Conservation (phyloP, 2,888 invertebrate genomes). For the Maniola hyperantus region DNA sequence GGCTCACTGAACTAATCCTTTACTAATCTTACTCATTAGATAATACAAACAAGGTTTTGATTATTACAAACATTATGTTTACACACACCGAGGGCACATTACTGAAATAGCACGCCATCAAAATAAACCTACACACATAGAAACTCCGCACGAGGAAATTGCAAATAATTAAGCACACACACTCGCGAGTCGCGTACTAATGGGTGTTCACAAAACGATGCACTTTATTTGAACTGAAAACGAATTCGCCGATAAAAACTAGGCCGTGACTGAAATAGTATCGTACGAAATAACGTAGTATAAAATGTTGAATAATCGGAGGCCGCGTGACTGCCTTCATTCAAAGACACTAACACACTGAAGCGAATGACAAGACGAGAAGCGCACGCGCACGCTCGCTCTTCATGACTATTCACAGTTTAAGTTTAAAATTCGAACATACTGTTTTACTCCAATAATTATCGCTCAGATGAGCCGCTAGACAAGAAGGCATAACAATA, state of each 20-base stretch:
- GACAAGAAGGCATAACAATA: conserved; percentile 15
- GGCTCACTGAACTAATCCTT: conserved; percentile 8
- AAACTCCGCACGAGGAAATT: conserved; percentile 49
- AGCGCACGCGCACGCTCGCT: conserved; percentile 67
- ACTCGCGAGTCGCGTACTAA: conserved; percentile 39
- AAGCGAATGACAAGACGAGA: conserved; percentile 47
- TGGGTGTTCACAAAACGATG: conserved; percentile 25
- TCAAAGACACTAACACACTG: conserved; percentile 73
- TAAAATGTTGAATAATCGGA: conserved; percentile 45
- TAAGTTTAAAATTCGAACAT: conserved; percentile 65
- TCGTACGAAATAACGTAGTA: conserved; percentile 31
- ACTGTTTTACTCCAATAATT: conserved; percentile 66
- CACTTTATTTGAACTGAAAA: conserved; percentile 32
- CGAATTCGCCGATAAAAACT: conserved; percentile 32
- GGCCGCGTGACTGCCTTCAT: conserved; percentile 71
- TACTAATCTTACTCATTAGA: conserved; percentile 24
- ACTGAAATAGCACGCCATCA: conserved; percentile 70
- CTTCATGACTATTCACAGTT: conserved; percentile 74
- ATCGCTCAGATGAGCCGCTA: conserved; percentile 58
- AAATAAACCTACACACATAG: conserved; percentile 68
- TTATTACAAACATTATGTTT: conserved; percentile 59
- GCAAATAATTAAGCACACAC: conserved; percentile 41
- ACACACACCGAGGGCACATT: conserved; percentile 62
- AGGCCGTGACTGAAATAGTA: conserved; percentile 36
- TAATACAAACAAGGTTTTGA: conserved; percentile 38